Evolutionary conservation across 1,140 invertebrate species (phyloP), one percentile per base, ranked within the genome.

Genomic region (Calycopis cecrops): DNA sequence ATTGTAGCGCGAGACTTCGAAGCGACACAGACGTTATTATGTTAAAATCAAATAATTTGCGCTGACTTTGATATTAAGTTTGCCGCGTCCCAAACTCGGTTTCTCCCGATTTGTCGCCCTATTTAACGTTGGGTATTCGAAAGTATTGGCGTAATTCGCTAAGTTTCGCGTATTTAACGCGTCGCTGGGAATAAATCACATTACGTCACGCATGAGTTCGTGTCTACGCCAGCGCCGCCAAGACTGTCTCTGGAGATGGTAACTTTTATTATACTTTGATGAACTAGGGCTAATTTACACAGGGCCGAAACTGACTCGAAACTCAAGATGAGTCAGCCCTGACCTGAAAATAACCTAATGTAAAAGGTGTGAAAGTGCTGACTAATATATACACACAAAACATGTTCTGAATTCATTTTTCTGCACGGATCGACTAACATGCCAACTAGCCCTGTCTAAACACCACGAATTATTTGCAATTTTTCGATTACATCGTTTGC

Each of bases 121-220:
- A 50, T 50, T 50, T 50, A 50, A 50, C 35, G 28, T 50, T 28
- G 34, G 12, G 17, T 34, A 50, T 50, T 50, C 10, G 12, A 14
- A 50, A 50, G 48, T 50, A 50, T 50, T 34, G 48, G 35, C 48
- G 48, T 35, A 50, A 50, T 50, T 50, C 14, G 33, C 34, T 14
- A 50, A 50, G 33, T 50, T 50, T 16, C 8, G 33, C 33, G 48
- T 50, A 50, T 50, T 50, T 50, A 35, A 50, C 48, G 48, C 48
- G 35, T 50, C 48, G 17, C 48, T 50, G 48, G 4, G 35, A 50
- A 50, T 50, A 50, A 50, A 50, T 50, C 48, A 50, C 48, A 50
- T 50, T 34, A 35, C n/a, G 21, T 28, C 2, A 28, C 21, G 21
- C 21, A 6, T 28, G 21, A 6, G 21, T 6, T 28, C 21, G 21